These are phyloP conservation scores for Thyatira batis DNA, from an alignment of 2,888 invertebrate genomes.

Conservation along the genomic window DNA sequence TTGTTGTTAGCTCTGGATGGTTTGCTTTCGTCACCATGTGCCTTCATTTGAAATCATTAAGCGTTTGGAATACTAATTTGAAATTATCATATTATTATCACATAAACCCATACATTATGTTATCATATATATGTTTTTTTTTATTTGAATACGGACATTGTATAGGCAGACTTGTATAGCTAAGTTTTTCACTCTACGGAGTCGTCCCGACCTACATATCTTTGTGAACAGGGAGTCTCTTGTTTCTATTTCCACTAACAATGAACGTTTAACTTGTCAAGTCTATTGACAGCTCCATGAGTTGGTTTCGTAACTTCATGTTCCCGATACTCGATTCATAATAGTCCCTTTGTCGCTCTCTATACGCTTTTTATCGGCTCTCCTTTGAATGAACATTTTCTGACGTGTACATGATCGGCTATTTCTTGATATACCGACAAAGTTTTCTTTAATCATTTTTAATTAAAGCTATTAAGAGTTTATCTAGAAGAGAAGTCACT, in stretches of 20 bases:
- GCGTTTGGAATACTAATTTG: background rate
- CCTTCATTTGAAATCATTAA: conserved; percentile 1
- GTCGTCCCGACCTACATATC: background rate
- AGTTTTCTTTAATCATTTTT: background rate
- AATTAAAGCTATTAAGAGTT: background rate
- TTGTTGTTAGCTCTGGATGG: background rate
- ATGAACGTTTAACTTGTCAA: background rate
- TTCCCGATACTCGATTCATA: conserved; percentile 5
- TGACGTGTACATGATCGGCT: background rate
- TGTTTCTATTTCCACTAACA: background rate
- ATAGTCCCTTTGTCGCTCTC: conserved; percentile 5
- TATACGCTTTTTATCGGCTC: conserved; percentile 3
- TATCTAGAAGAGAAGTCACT: background rate
- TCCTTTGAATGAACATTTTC: conserved; percentile 2
- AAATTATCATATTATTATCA: background rate
- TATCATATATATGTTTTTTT: background rate
- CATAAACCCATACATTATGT: background rate
- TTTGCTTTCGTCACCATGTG: background rate
- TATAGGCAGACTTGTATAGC: background rate
- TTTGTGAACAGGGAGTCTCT: background rate
- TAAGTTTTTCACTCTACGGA: background rate
- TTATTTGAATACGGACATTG: background rate
- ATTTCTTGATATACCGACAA: background rate
- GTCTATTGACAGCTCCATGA: conserved; percentile 1
- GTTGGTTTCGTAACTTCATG: background rate